phyloP scores from a whole-genome alignment of 2,888 invertebrate species.

The Mycalesis mineus region DNA sequence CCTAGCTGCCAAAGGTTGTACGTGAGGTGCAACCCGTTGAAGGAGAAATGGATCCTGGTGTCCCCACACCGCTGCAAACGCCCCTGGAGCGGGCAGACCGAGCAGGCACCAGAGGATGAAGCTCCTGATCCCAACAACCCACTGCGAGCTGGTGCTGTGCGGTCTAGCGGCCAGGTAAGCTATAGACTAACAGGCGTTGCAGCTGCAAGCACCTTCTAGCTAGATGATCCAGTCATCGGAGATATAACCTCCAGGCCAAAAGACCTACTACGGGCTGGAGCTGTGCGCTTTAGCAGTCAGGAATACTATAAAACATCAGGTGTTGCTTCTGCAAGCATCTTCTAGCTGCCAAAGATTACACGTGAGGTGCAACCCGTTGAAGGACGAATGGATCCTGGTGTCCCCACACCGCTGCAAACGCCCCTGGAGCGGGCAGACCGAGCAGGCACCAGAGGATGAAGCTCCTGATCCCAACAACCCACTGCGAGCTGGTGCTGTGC shows the following conservation, averaged over 20 bases:
- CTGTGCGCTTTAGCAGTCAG: too few species aligned
- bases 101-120: slow-evolving; percentile 78
- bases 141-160: slow-evolving; percentile 89
- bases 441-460: slow-evolving; percentile 78
- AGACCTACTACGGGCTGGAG: too few species aligned
- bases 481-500: slow-evolving; percentile 89
- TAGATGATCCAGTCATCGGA: too few species aligned
- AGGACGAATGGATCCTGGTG: slow-evolving; percentile 96
- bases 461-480: slow-evolving; percentile 90
- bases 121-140: slow-evolving; percentile 90
- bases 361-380: slow-evolving; percentile 93
- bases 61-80: slow-evolving; percentile 96
- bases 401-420: slow-evolving; percentile 96
- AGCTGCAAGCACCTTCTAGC: too few species aligned
- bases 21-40: slow-evolving; percentile 93
- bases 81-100: slow-evolving; percentile 97
- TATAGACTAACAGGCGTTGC: too few species aligned
- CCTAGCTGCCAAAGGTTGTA: too few species aligned
- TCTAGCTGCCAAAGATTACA: too few species aligned
- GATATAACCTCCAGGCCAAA: too few species aligned
- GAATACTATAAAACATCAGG: too few species aligned
- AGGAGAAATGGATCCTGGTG: slow-evolving; percentile 96
- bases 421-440: slow-evolving; percentile 97
- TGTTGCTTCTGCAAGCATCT: too few species aligned
- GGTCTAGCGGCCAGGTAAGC: slow-evolving; percentile 89